Evolutionary conservation across 2,113 vertebrate genomes (phyloP), one percentile per base, ranked within the genome.

Genomic region (Telmatochromis bifrenatus): DNA sequence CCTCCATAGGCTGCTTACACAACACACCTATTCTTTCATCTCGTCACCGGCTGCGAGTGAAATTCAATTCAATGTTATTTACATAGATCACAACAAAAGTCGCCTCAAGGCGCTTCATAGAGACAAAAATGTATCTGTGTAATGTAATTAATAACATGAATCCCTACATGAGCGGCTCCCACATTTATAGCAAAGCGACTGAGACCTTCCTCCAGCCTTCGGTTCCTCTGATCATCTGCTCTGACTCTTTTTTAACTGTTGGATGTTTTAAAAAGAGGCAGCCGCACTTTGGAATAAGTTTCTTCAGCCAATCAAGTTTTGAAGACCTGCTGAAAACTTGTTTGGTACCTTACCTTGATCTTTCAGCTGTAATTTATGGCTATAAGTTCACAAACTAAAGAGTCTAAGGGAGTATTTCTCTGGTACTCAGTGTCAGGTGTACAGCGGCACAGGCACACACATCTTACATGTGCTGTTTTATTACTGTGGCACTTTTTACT

Each of bases 81-180:
- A 49, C 45, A 47, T 47, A 47, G 45, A 47, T 47, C 45, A 47
- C 45, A 17, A 47, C 45, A 49, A 49, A 49, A 49, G 47, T 49
- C 4, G 2, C 47, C 47, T 49, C 47, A 49, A 49, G 47, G 47
- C 15, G 15, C 47, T 49, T 49, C 47, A 49, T 17, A 49, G 45
- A 49, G 0, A 49, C 15, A 49, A 49, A 49, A 49, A 49, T 49
- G 47, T 17, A 0, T 49, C 47, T 49, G 0, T 49, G 47, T 49
- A 49, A 55, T 65, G 6, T 35, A 35, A 35, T 62, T 65, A 5
- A 65, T 65, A 1, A 65, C 31, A 65, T 7, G 33, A 5, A 65
- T 65, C 19, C 31, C 10, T 37, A 37, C 33, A 65, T 65, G 60
- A n/a, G 9, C 9, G 3, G 31, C 19, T 65, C 60, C 33, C 60